phyloP scores from a whole-genome alignment of 1,140 invertebrate genomes.

The Tyrophagus putrescentiae region DNA sequence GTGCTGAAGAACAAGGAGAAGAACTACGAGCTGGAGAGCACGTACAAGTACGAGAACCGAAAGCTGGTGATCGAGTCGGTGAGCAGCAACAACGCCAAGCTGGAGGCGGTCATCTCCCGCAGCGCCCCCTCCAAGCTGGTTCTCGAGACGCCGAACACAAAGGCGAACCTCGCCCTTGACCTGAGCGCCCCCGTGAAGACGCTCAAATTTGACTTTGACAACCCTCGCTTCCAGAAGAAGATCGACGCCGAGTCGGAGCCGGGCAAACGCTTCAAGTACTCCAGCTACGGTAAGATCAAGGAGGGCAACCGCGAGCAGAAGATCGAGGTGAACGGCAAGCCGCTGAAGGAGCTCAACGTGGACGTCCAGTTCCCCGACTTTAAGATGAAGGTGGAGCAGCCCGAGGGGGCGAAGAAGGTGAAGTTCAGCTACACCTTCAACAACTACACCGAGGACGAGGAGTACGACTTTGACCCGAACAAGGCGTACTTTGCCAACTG shows the following conservation, averaged over 20 bases:
- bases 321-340: constrained; percentile 10
- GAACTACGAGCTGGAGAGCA: constrained; percentile 17
- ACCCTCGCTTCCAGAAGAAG: constrained; percentile 1
- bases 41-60: constrained; percentile 9
- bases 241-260: not conserved
- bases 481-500: constrained; percentile 15
- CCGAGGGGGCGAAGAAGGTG: constrained; percentile 6
- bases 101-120: constrained; percentile 17
- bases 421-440: constrained; percentile 19
- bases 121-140: constrained; percentile 16
- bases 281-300: constrained; percentile 8
- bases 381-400: constrained; percentile 13
- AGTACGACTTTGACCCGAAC: constrained; percentile 17
- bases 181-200: constrained; percentile 6
- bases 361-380: constrained; percentile 13
- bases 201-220: constrained; percentile 17
- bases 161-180: constrained; percentile 1
- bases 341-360: constrained; percentile 13
- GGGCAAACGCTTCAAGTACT: not conserved
- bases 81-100: constrained; percentile 13
- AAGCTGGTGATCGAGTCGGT: constrained; percentile 19
- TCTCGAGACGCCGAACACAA: constrained; percentile 4
- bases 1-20: constrained; percentile 3
- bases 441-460: constrained; percentile 15
- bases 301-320: constrained; percentile 3